Evolutionary conservation across 2,113 vertebrate species (phyloP).

Genomic region (Myotis brandtii): DNA sequence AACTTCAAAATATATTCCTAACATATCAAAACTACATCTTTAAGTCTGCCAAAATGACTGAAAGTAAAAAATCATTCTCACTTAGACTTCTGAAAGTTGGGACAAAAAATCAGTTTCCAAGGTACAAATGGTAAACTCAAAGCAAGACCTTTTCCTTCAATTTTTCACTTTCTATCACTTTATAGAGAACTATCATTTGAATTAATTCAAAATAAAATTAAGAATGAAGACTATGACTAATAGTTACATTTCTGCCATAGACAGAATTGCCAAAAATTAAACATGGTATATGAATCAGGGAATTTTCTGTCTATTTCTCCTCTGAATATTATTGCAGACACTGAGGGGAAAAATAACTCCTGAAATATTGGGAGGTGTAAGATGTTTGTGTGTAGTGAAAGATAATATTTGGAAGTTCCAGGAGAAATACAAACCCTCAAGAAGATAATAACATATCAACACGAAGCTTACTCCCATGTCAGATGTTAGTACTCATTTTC

Average conservation of each 20-base stretch:
- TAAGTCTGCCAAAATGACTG: neutral
- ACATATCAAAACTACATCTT: neutral
- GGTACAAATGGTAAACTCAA: neutral
- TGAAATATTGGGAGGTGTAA: neutral
- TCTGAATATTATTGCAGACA: neutral
- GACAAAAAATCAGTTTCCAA: slow-evolving; percentile 32
- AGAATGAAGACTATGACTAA: neutral
- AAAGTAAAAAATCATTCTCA: slow-evolving; percentile 26
- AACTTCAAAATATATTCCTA: slow-evolving; percentile 38
- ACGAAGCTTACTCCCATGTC: neutral
- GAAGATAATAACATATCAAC: neutral
- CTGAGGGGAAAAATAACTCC: neutral
- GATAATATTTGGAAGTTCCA: neutral
- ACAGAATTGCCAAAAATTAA: slow-evolving; percentile 1
- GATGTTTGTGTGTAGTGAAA: neutral
- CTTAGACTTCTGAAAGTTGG: slow-evolving; percentile 4
- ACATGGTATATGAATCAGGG: neutral
- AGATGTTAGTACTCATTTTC: neutral
- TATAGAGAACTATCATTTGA: neutral
- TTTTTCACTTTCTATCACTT: neutral
- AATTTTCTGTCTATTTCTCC: neutral
- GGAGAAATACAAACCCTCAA: neutral
- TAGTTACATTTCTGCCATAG: slow-evolving; percentile 9
- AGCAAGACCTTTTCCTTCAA: neutral
- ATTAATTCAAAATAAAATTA: neutral